Percentiles rank a stretch among this genome's conserved stretches.
Conservation (phyloP, 2,888 invertebrate genomes). For the Lepidochitona cinerea region DNA sequence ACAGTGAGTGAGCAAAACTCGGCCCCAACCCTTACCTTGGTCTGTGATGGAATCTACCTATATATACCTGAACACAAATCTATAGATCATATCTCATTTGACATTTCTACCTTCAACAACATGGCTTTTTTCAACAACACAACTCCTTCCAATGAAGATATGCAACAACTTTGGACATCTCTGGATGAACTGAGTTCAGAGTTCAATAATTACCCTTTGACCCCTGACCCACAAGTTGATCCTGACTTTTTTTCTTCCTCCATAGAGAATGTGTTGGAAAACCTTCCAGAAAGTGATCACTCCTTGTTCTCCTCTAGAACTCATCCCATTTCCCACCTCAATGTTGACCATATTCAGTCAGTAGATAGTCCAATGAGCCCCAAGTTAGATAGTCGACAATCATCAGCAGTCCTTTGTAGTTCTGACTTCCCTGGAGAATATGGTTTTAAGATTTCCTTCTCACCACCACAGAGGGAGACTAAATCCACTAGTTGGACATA, state of each 20-base stretch:
- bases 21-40: not conserved
- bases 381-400: too few relatives aligned
- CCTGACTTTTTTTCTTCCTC: too few relatives aligned
- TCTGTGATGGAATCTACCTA: not conserved
- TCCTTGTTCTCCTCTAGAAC: too few relatives aligned
- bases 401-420: not conserved
- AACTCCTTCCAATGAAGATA: not conserved
- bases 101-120: not conserved
- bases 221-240: too few relatives aligned
- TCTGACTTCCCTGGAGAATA: not conserved
- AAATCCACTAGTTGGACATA: not conserved
- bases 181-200: not conserved
- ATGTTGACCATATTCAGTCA: too few relatives aligned
- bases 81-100: not conserved
- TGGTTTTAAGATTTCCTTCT: not conserved
- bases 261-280: too few relatives aligned
- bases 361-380: too few relatives aligned
- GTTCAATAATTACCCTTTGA: too few relatives aligned
- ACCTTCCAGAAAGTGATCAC: too few relatives aligned
- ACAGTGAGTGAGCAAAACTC: not conserved
- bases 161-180: not conserved
- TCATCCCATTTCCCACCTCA: too few relatives aligned
- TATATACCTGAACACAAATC: not conserved
- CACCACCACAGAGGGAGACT: not conserved
- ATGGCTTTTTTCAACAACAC: too few relatives aligned